Base-by-base conservation (phyloP, 2,888 invertebrate species). In the Acleris literana region DNA sequence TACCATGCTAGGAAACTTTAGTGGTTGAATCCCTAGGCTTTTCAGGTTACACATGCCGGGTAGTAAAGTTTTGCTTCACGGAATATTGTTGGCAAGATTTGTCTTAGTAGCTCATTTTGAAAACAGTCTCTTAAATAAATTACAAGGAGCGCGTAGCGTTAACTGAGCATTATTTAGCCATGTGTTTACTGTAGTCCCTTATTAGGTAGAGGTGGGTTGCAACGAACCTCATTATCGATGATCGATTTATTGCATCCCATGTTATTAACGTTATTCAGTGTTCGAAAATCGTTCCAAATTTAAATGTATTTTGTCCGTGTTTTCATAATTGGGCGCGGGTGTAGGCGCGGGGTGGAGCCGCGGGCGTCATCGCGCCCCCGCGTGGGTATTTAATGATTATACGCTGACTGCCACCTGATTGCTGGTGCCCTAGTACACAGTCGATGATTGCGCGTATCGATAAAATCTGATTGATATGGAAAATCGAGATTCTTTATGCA, bases 361-460 rank as follows among this genome's bases (percentile, higher is more conserved):
- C 85, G 85, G 87, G 90, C 88, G 85, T 87, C 87, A 87, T 87
- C 84, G 84, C 86, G 78, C 87, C 90, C 89, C 79, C 83, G 88
- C 88, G 88, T 86, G 91, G 90, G 91, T 91, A 92, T 92, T 92
- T 92, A 93, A 92, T 92, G 92, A 91, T 92, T 92, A 90, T 90
- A 88, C 89, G 93, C 88, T 92, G 92, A 91, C 92, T 90, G 88
- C 91, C 88, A 90, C 87, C 92, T 90, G 91, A 90, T 92, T 89
- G 91, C 89, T 82, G 87, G 78, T 74, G 75, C 77, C 74, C 78
- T 75, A 81, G 75, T 77, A 78, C 73, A 74, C 73, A 77, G 81
- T 84, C 85, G 83, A 86, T 86, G 85, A 85, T 83, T 80, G 80
- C 76, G 68, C 74, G 74, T 87, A 85, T 86, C 84, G 86, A 90